Evolutionary conservation across 2,888 invertebrate species (phyloP), one percentile per base, ranked within the genome.

Genomic region (Furcula furcula): DNA sequence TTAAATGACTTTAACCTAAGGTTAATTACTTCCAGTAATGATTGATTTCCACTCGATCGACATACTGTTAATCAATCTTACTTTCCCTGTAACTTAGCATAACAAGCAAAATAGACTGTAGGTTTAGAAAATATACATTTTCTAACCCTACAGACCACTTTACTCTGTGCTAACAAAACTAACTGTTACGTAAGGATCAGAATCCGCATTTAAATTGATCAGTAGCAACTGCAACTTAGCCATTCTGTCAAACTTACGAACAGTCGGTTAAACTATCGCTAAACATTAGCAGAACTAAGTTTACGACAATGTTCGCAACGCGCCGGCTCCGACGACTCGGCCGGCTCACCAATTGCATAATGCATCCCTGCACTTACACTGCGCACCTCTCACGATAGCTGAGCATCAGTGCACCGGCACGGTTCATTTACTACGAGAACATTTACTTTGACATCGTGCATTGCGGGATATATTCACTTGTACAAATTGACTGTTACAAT

Each of bases 361-460:
- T 80, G 76, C 77, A 81, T 76, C 71, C 65, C 67, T 68, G 70
- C 78, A 78, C 78, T 80, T 76, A 76, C 68, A 70, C 61, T 59
- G 64, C 59, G 67, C 67, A 65, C 69, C 66, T 65, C 71, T 64
- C 60, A 55, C 49, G 55, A 49, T 42, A 45, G 34, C 63, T 49
- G 55, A 61, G 51, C 55, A 60, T 58, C 55, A 51, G 46, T 56
- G 51, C 48, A 57, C 56, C 47, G 38, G 26, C 36, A 46, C 54
- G 56, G 59, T 59, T 62, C 56, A 68, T 69, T 69, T 53, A 41
- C 31, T 34, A 32, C 55, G 57, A 47, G 14, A 2, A n/a, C 35
- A 7, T 7, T 12, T 1, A 23, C 11, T 4, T 2, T 0, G 18
- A 4, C 7, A 1, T 0, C 1, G 30, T 54, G 31, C 67, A 72